A percentile compares a stretch with the other conserved stretches of the same genome.
phyloP scores from a whole-genome alignment of 1,140 invertebrate genomes.

The Ceratosolen solmsi region DNA sequence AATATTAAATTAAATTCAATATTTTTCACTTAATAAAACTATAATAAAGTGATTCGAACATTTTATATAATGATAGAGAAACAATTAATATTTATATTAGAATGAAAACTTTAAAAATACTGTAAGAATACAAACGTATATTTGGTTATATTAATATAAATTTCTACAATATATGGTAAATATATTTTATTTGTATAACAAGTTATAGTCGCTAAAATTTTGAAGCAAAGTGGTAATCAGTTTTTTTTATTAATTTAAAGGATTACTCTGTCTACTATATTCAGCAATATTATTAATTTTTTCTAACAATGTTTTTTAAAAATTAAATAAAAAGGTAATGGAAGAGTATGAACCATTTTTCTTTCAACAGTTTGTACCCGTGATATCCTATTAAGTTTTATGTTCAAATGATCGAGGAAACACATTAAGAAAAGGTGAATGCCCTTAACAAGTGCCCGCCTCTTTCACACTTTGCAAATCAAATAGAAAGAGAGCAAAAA shows the following conservation, averaged over 20 bases:
- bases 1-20: no score
- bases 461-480: constrained; percentile 29
- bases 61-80: no score
- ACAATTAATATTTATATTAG: no score
- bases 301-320: not conserved
- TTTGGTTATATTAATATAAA: no score
- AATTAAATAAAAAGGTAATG: not conserved
- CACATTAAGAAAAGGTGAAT: not conserved
- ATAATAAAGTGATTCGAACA: no score
- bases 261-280: not conserved
- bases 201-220: not conserved
- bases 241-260: not conserved
- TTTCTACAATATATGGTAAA: not conserved
- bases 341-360: not conserved
- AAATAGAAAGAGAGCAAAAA: constrained; percentile 25
- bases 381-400: not conserved
- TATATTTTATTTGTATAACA: no score
- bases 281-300: no score
- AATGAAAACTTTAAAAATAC: no score
- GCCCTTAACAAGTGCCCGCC: not conserved
- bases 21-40: no score
- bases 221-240: not conserved
- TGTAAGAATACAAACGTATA: no score
- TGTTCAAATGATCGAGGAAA: not conserved
- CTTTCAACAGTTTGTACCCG: not conserved